Evolutionary conservation across 2,888 invertebrate genomes (phyloP), one percentile per base, ranked within the genome.

Genomic region (Pseudococcus viburni): DNA sequence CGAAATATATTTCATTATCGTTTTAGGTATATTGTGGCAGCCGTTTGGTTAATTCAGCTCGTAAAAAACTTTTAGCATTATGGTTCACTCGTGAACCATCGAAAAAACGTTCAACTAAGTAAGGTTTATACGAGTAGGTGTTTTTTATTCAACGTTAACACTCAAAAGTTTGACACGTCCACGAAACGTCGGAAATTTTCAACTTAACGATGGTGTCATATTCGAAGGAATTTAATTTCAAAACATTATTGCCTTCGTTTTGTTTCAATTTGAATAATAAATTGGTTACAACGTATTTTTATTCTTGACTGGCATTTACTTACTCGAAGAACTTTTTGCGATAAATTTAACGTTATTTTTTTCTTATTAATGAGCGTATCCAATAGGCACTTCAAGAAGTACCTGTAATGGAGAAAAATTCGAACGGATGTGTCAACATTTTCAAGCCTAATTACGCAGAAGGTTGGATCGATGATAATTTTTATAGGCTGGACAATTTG

Each of bases 151-250:
- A 42, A 8, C 42, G 9, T n/a, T 6, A 55, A 55, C n/a, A 8
- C 55, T n/a, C 6, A 55, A 55, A 55, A 55, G n/a, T 55, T 55
- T 55, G 55, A 55, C 55, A 55, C 64, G 55, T 55, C n/a, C n/a
- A 55, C 17, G 55, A 17, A 15, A 55, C 55, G 55, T 55, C 15
- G 55, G 15, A 55, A 55, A 15, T 55, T 55, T 55, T 55, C 55
- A n/a, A 55, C 48, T 42, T 15, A 51, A 51, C 48, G 48, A 51
- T 51, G 48, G 48, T 51, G 48, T 51, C 48, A 4, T 12, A 11
- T 51, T 15, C 48, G 15, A 51, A 51, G 15, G 15, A 15, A 51
- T 51, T 42, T 42, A 42, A 51, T 51, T 51, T 51, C 48, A 51
- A 51, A 51, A 51, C 12, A 51, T 51, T 15, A 15, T 51, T 15